phyloP scores from a whole-genome alignment of 2,797 vertebrate species.

The Rhinoraja longicauda region DNA sequence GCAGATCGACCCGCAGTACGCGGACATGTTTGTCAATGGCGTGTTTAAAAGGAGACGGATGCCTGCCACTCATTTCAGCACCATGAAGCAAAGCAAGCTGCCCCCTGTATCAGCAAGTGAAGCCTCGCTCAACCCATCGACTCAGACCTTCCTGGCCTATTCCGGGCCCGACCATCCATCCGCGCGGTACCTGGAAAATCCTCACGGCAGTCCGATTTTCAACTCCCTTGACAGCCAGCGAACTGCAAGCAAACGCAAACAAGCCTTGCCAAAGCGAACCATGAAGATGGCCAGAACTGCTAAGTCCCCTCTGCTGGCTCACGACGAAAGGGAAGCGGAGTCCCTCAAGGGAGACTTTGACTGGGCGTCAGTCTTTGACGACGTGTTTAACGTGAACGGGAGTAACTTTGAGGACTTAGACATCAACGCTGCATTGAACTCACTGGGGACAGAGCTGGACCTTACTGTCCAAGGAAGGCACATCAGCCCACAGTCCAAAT shows the following conservation, averaged over 20 bases:
- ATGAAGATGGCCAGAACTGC: constrained; percentile 51
- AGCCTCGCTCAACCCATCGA: constrained; percentile 31
- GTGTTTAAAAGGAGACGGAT: constrained; percentile 73
- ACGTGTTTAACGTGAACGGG: constrained; percentile 58
- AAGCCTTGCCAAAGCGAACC: constrained; percentile 50
- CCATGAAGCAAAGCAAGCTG: constrained; percentile 58
- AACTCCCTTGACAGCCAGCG: constrained; percentile 21
- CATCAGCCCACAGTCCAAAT: constrained; percentile 48
- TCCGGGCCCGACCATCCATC: constrained; percentile 25
- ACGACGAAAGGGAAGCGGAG: constrained; percentile 57
- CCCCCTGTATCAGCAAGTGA: not conserved
- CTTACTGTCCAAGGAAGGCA: constrained; percentile 57
- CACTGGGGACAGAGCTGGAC: constrained; percentile 68
- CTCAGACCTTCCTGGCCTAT: constrained; percentile 43
- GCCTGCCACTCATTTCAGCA: constrained; percentile 62
- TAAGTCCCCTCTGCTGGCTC: constrained; percentile 61
- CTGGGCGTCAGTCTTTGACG: constrained; percentile 69
- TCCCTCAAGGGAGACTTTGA: constrained; percentile 68
- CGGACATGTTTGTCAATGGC: constrained; percentile 76
- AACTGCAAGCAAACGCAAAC: constrained; percentile 53
- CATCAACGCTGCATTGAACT: constrained; percentile 71
- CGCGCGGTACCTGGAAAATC: constrained; percentile 42
- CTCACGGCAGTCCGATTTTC: constrained; percentile 41
- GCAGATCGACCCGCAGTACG: constrained; percentile 74
- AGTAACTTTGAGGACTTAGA: constrained; percentile 77